Evolutionary conservation across 2,888 invertebrate genomes (phyloP).

Genomic region (Dioctria rufipes): DNA sequence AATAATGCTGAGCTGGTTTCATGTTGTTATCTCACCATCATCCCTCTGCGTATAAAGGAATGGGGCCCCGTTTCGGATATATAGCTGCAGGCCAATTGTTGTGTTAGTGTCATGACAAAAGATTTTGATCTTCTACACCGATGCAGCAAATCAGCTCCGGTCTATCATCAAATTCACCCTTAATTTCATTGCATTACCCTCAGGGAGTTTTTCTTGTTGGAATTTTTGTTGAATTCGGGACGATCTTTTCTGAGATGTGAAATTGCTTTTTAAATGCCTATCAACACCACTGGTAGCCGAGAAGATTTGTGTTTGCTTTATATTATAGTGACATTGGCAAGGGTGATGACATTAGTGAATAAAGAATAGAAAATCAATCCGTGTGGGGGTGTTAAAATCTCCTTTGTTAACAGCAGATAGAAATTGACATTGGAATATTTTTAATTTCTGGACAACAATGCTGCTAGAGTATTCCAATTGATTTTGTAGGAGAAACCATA

Average conservation of each 20-base stretch:
- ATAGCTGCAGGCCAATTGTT: slow-evolving; percentile 54
- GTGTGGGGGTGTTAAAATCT: neutral
- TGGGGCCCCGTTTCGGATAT: neutral
- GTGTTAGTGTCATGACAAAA: slow-evolving; percentile 53
- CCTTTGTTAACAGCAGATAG: slow-evolving; percentile 8
- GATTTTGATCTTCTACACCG: slow-evolving; percentile 34
- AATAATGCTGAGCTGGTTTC: slow-evolving; percentile 20
- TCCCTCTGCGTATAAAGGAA: too few relatives aligned
- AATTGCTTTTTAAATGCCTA: slow-evolving; percentile 54
- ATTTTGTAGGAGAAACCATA: too few relatives aligned
- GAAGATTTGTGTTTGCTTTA: neutral
- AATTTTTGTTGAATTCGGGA: neutral
- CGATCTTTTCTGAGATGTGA: slow-evolving; percentile 20
- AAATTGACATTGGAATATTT: too few relatives aligned
- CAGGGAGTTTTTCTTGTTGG: neutral
- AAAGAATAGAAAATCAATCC: neutral
- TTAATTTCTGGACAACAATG: too few relatives aligned
- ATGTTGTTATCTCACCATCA: slow-evolving; percentile 39
- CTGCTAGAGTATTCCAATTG: too few relatives aligned
- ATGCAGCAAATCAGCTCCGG: slow-evolving; percentile 10
- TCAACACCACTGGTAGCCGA: slow-evolving; percentile 27
- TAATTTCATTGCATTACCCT: slow-evolving; percentile 32
- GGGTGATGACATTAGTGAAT: slow-evolving; percentile 3
- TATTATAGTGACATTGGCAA: neutral
- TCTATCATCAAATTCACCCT: slow-evolving; percentile 31